These are phyloP conservation scores for Drosophila baimaii DNA, from an alignment of 1,140 invertebrate species.

Conservation along the genomic window DNA sequence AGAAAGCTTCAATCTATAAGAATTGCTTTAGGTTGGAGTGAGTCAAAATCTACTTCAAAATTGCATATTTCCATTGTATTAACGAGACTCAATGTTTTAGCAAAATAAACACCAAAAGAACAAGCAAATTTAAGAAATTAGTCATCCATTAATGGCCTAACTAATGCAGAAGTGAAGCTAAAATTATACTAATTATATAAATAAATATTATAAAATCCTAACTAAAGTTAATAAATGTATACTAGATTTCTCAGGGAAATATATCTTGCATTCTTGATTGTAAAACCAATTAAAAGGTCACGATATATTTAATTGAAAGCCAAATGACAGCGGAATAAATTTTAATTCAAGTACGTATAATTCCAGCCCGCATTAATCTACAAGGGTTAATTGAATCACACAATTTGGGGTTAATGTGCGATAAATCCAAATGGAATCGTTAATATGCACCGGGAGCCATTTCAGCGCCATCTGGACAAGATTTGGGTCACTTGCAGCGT, in stretches of 20 bases:
- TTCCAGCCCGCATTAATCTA: constrained; percentile 41
- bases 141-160: background rate
- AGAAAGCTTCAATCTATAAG: background rate
- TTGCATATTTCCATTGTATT: background rate
- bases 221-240: too few species aligned
- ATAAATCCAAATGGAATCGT: constrained; percentile 27
- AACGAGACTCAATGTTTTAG: background rate
- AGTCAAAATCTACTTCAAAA: background rate
- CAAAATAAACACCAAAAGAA: background rate
- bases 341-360: constrained; percentile 4
- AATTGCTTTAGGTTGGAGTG: background rate
- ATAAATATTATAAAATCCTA: background rate
- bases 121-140: background rate
- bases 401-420: constrained; percentile 31
- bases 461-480: constrained; percentile 14
- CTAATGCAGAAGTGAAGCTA: background rate
- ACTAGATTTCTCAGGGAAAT: too few species aligned
- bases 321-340: background rate
- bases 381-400: constrained; percentile 39
- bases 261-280: background rate
- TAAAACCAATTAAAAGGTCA: constrained; percentile 32
- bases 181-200: background rate
- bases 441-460: constrained; percentile 6
- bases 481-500: constrained; percentile 39
- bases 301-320: constrained; percentile 11